These are phyloP conservation scores for Chrysolina haemoptera DNA, from an alignment of 2,888 invertebrate genomes.

Conservation along the genomic window DNA sequence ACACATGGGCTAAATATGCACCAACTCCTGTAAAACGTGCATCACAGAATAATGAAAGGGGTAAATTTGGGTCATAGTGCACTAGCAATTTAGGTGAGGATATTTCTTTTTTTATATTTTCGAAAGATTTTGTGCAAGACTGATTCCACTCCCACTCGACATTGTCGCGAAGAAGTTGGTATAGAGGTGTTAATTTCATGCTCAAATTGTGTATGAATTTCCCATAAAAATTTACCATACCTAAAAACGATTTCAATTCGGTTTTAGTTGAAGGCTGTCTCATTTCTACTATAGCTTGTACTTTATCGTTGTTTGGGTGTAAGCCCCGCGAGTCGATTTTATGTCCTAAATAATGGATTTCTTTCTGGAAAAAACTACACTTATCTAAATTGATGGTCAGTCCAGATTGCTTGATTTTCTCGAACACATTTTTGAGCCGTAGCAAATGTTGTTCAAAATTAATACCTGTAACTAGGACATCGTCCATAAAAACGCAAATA, in stretches of 20 bases:
- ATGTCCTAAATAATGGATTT: not conserved
- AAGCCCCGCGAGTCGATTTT: not conserved
- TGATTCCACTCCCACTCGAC: too few relatives aligned
- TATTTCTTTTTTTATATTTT: too few relatives aligned
- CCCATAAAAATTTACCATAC: not conserved
- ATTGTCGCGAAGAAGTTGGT: not conserved
- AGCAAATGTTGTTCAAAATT: not conserved
- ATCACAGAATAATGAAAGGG: too few relatives aligned
- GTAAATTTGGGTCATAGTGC: too few relatives aligned
- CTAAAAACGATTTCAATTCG: not conserved
- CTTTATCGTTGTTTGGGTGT: not conserved
- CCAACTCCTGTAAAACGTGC: too few relatives aligned
- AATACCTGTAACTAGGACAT: not conserved
- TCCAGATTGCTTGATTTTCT: not conserved
- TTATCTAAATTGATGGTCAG: not conserved
- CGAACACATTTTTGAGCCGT: not conserved
- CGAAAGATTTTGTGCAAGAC: too few relatives aligned
- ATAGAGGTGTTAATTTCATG: not conserved
- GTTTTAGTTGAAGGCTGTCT: not conserved
- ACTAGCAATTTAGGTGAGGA: too few relatives aligned
- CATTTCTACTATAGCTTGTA: not conserved
- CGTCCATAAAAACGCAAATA: not conserved
- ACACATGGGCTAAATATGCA: too few relatives aligned
- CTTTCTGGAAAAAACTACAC: slow-evolving; percentile 1
- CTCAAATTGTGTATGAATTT: slow-evolving; percentile 1